Evolutionary conservation across 1,140 invertebrate species (phyloP).

Genomic region (Galleria mellonella): DNA sequence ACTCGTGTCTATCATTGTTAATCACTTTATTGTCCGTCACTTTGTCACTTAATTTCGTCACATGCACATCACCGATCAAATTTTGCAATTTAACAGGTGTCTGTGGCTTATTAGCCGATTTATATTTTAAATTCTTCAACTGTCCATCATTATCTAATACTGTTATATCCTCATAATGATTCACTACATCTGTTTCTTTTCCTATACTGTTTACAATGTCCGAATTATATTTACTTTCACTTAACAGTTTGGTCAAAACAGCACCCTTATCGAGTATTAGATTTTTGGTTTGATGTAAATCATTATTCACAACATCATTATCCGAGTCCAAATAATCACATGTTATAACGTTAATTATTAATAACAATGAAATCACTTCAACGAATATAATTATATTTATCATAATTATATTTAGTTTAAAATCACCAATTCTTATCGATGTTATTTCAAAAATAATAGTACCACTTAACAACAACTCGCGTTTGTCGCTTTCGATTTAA

Average conservation of each 20-base stretch:
- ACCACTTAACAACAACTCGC: no score
- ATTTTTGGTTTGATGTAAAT: conserved; percentile 32
- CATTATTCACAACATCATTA: conserved; percentile 22
- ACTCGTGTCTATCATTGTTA: conserved; percentile 8
- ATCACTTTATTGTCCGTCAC: conserved; percentile 10
- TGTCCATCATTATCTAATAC: conserved; percentile 45
- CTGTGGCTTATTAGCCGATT: conserved; percentile 27
- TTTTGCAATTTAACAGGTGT: conserved; percentile 26
- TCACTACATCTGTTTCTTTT: conserved; percentile 29
- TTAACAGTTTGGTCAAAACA: conserved; percentile 32
- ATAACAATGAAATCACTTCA: conserved; percentile 14
- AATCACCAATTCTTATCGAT: neutral
- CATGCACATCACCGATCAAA: conserved; percentile 9
- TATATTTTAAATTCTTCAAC: conserved; percentile 51
- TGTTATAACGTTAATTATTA: conserved; percentile 11
- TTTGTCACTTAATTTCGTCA: conserved; percentile 15
- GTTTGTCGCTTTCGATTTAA: no score
- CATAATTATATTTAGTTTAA: conserved; percentile 11
- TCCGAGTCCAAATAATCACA: conserved; percentile 13
- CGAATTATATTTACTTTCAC: conserved; percentile 34
- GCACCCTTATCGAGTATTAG: conserved; percentile 18
- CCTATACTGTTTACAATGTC: conserved; percentile 33
- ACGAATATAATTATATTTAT: conserved; percentile 8
- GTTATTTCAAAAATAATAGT: no score
- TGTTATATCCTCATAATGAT: conserved; percentile 55